These are phyloP conservation scores for Australoheros scitulus DNA, from an alignment of 2,113 vertebrate genomes.

Conservation along the genomic window DNA sequence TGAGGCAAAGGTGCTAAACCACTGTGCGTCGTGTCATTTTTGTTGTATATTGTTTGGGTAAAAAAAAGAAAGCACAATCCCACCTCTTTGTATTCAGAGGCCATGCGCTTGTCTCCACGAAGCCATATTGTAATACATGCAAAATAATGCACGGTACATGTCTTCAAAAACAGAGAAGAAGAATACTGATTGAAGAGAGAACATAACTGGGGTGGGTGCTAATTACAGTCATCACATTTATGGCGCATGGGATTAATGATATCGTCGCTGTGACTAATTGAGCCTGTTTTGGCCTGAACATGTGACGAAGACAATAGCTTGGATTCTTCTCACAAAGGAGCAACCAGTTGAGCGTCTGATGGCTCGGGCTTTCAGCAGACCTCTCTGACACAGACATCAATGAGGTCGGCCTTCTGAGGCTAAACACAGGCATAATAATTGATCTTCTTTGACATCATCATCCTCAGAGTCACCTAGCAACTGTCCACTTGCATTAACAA, in stretches of 20 bases:
- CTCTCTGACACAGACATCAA: constrained; percentile 60
- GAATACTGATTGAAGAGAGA: background rate
- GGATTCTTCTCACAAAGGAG: constrained; percentile 28
- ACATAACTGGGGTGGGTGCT: background rate
- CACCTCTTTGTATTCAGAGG: background rate
- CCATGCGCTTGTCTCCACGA: background rate
- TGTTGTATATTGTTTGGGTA: background rate
- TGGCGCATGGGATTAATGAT: constrained; percentile 6
- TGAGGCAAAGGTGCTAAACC: background rate
- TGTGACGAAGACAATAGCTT: constrained; percentile 19
- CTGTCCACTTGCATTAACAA: constrained; percentile 58
- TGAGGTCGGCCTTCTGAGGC: constrained; percentile 50
- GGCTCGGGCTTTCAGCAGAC: constrained; percentile 36
- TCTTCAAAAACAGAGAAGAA: background rate
- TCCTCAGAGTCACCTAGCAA: constrained; percentile 69
- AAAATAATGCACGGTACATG: background rate
- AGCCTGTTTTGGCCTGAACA: constrained; percentile 10
- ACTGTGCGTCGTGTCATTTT: background rate
- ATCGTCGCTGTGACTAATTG: constrained; percentile 8
- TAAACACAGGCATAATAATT: constrained; percentile 62
- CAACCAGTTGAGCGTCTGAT: constrained; percentile 28
- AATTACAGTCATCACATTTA: constrained; percentile 17
- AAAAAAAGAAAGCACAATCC: background rate
- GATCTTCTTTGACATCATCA: constrained; percentile 69
- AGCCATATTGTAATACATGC: background rate